phyloP scores from a whole-genome alignment of 2,797 vertebrate species.

The Ceryle rudis region DNA sequence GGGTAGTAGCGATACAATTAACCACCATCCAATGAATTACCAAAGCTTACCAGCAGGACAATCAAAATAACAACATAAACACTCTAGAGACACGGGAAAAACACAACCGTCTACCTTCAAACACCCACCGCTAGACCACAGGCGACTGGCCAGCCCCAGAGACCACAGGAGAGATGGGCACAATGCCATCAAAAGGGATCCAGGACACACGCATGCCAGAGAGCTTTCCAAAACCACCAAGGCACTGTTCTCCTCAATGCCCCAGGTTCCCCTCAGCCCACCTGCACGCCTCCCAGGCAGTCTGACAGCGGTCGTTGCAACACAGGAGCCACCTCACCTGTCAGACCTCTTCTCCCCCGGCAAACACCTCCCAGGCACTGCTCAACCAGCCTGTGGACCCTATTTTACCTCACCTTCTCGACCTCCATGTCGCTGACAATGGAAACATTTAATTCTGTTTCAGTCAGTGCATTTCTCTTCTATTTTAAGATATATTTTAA shows the following conservation, averaged over 20 bases:
- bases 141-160: not conserved
- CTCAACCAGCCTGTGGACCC: not conserved
- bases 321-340: fast-evolving
- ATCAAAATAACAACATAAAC: not conserved
- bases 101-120: not conserved
- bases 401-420: not conserved
- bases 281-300: not conserved
- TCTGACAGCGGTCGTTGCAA: not conserved
- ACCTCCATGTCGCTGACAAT: not conserved
- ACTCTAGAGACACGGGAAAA: not conserved
- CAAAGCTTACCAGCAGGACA: not conserved
- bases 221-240: not conserved
- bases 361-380: not conserved
- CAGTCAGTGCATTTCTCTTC: not conserved
- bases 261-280: not conserved
- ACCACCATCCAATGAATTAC: not conserved
- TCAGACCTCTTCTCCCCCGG: not conserved
- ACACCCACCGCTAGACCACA: not conserved
- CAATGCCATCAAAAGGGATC: not conserved
- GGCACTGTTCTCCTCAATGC: not conserved
- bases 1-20: not conserved
- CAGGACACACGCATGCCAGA: fast-evolving
- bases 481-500: conserved; percentile 44
- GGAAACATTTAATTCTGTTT: conserved; percentile 13
- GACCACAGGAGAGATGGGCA: not conserved